phyloP scores from a whole-genome alignment of 2,797 vertebrate genomes.

The Cirrhinus molitorella region DNA sequence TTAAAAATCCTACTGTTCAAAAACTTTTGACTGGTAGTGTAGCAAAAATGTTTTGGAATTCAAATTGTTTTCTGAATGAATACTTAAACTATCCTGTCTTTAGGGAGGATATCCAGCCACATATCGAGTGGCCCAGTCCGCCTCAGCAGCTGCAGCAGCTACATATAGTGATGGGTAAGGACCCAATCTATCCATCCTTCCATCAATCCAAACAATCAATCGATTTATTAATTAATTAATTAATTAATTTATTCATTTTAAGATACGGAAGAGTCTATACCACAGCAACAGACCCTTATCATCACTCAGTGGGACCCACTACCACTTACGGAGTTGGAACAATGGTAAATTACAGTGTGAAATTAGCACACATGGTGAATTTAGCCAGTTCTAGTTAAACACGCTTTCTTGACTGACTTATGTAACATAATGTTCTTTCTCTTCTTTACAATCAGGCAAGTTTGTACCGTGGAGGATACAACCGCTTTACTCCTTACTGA shows the following conservation, averaged over 20 bases:
- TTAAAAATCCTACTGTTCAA: no score
- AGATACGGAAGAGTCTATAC: conserved; percentile 84
- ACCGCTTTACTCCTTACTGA: conserved; percentile 87
- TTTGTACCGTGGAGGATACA: conserved; percentile 86
- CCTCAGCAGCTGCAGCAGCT: conserved; percentile 77
- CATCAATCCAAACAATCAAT: neutral
- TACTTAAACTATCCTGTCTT: conserved; percentile 13
- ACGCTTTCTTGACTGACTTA: neutral
- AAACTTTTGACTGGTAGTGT: no score
- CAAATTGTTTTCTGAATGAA: neutral
- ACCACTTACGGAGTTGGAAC: conserved; percentile 84
- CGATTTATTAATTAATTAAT: neutral
- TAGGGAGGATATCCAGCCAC: conserved; percentile 83
- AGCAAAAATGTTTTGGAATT: no score
- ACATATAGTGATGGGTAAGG: conserved; percentile 83
- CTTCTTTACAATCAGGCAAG: conserved; percentile 76
- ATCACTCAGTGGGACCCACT: conserved; percentile 83
- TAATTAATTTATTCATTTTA: neutral
- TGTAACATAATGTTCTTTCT: neutral
- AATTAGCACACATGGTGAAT: neutral
- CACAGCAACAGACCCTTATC: conserved; percentile 81
- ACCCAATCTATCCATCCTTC: neutral
- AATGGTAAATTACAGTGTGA: conserved; percentile 75
- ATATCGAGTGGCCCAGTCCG: conserved; percentile 82
- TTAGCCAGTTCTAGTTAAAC: neutral